A percentile compares a stretch with the other conserved stretches of the same genome.
Conservation (phyloP, 2,113 vertebrate genomes). For the Oreochromis tanganicae region DNA sequence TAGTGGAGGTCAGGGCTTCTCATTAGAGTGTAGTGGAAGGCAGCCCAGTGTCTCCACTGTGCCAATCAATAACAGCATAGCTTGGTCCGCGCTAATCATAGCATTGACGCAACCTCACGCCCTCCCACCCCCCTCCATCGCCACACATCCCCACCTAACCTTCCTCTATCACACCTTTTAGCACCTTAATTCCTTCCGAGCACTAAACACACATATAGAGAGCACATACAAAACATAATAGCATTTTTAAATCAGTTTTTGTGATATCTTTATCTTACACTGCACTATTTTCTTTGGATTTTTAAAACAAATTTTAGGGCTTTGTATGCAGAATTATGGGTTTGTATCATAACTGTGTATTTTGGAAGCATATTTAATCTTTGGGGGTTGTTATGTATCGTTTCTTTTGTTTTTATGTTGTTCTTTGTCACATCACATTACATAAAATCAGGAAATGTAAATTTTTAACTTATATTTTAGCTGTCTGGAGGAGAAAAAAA, state of each 20-base stretch:
- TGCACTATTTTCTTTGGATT: neutral
- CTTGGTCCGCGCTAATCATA: constrained; percentile 75
- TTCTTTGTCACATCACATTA: neutral
- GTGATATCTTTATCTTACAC: neutral
- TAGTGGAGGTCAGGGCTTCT: constrained; percentile 79
- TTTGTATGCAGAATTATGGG: neutral
- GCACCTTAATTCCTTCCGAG: constrained; percentile 28
- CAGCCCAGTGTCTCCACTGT: constrained; percentile 78
- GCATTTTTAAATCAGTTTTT: neutral
- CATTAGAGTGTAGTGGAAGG: constrained; percentile 80
- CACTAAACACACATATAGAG: neutral
- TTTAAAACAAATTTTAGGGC: neutral
- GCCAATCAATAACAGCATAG: constrained; percentile 79
- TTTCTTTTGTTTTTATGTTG: neutral
- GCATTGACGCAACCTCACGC: constrained; percentile 65
- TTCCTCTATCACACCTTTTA: constrained; percentile 39
- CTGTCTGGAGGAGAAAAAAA: neutral
- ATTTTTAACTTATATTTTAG: neutral
- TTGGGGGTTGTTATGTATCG: neutral
- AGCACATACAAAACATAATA: neutral
- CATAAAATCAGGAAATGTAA: neutral
- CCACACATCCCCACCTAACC: constrained; percentile 23
- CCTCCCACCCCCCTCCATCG: constrained; percentile 28
- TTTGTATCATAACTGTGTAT: neutral
- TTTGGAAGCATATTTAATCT: neutral